A percentile compares a stretch with the other conserved stretches of the same genome.
Conservation (phyloP, 2,113 vertebrate genomes). For the Varanus komodoensis region DNA sequence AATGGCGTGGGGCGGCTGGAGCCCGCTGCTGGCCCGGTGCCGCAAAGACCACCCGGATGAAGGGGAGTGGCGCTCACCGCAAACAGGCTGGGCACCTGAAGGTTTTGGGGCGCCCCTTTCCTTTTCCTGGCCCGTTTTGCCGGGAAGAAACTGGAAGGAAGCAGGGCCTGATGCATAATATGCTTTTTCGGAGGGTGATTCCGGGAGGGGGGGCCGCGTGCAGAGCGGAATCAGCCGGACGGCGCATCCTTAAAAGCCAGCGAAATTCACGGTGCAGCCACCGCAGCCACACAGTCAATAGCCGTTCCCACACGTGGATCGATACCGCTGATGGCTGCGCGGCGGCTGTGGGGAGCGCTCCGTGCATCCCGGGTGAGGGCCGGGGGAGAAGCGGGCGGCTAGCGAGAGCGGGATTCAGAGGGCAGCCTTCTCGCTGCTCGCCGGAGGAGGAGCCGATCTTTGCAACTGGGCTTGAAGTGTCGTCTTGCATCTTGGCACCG, state of each 20-base stretch:
- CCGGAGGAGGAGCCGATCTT: conserved; percentile 65
- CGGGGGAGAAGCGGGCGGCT: conserved; percentile 74
- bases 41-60: not conserved
- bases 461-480: conserved; percentile 32
- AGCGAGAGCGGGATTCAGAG: conserved; percentile 78
- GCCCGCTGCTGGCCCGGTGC: too few species aligned
- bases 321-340: conserved; percentile 80
- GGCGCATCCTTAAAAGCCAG: conserved; percentile 80
- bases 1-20: not conserved
- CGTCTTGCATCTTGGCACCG: not conserved
- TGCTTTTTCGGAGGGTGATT: conserved; percentile 35
- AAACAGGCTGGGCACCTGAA: not conserved
- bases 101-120: not conserved
- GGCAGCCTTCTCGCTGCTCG: conserved; percentile 46
- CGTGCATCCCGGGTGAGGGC: conserved; percentile 72
- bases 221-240: conserved; percentile 72
- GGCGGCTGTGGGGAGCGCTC: conserved; percentile 77
- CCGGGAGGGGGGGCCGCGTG: conserved; percentile 45
- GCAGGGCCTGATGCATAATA: not conserved
- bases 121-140: not conserved
- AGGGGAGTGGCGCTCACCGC: not conserved
- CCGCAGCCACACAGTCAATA: conserved; percentile 80
- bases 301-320: conserved; percentile 84
- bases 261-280: conserved; percentile 72
- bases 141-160: not conserved